Conservation (phyloP, 2,888 invertebrate genomes). For the Caenorhabditis panamensis region DNA sequence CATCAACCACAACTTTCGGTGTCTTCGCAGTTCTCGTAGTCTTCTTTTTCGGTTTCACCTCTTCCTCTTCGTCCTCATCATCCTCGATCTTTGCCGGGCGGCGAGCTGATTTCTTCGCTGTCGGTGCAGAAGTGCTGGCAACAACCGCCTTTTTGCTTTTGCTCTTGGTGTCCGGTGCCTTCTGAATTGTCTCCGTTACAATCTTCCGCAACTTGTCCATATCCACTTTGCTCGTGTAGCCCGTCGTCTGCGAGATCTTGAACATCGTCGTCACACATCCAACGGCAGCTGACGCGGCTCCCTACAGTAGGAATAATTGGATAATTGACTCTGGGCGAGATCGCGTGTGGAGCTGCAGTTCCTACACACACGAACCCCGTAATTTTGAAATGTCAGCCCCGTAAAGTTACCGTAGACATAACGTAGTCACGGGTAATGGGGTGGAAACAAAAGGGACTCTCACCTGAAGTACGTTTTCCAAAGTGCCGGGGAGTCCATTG, state of each 20-base stretch:
- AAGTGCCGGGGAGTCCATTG: conserved; percentile 27
- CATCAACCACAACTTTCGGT: not conserved
- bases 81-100: conserved; percentile 9
- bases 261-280: conserved; percentile 30
- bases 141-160: not conserved
- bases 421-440: conserved; percentile 25
- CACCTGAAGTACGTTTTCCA: conserved; percentile 49
- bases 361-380: conserved; percentile 6
- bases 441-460: conserved; percentile 41
- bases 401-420: conserved; percentile 33
- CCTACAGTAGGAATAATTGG: conserved; percentile 22
- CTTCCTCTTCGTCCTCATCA: conserved; percentile 23
- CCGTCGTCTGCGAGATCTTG: conserved; percentile 26
- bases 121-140: not conserved
- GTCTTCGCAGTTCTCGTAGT: not conserved
- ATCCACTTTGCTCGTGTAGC: conserved; percentile 35
- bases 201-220: conserved; percentile 31
- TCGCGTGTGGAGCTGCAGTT: not conserved
- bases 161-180: not conserved
- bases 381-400: conserved; percentile 24
- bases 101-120: conserved; percentile 15
- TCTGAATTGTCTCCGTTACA: conserved; percentile 12
- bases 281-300: conserved; percentile 4
- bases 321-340: conserved; percentile 20
- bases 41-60: conserved; percentile 10